Percentiles rank a stretch among this genome's conserved stretches.
These are phyloP conservation scores for Drosophila gaucha DNA, from an alignment of 2,888 invertebrate species.

Conservation along the genomic window DNA sequence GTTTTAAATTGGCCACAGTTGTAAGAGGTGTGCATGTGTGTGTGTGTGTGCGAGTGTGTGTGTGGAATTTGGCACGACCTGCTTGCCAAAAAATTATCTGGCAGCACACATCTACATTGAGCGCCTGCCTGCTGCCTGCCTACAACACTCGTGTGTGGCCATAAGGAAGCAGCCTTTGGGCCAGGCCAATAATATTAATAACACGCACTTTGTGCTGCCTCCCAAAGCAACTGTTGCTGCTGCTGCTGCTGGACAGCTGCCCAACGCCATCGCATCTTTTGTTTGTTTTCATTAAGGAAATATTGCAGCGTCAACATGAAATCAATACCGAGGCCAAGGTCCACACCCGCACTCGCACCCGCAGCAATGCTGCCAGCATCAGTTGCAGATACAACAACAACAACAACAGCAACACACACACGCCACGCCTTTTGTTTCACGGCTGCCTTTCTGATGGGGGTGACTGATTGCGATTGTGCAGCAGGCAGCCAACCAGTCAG, in stretches of 20 bases:
- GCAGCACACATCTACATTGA: conserved; percentile 62
- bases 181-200: conserved; percentile 79
- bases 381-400: conserved; percentile 31
- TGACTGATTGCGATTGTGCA: conserved; percentile 77
- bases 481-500: conserved; percentile 47
- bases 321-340: conserved; percentile 78
- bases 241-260: conserved; percentile 58
- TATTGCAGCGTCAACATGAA: conserved; percentile 81
- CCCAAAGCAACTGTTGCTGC: conserved; percentile 36
- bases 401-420: conserved; percentile 17
- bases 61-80: conserved; percentile 78
- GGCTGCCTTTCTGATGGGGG: conserved; percentile 79
- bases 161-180: conserved; percentile 57
- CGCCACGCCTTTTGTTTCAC: conserved; percentile 72
- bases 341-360: conserved; percentile 59
- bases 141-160: conserved; percentile 51
- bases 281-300: conserved; percentile 81
- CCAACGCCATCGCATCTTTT: conserved; percentile 64
- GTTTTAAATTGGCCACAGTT: conserved; percentile 77
- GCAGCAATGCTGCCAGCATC: conserved; percentile 47
- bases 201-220: conserved; percentile 74
- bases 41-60: conserved; percentile 18
- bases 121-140: conserved; percentile 9
- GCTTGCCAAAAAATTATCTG: conserved; percentile 71
- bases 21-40: conserved; percentile 38